Evolutionary conservation across 2,797 vertebrate genomes (phyloP).

Genomic region (Meda fulgida): DNA sequence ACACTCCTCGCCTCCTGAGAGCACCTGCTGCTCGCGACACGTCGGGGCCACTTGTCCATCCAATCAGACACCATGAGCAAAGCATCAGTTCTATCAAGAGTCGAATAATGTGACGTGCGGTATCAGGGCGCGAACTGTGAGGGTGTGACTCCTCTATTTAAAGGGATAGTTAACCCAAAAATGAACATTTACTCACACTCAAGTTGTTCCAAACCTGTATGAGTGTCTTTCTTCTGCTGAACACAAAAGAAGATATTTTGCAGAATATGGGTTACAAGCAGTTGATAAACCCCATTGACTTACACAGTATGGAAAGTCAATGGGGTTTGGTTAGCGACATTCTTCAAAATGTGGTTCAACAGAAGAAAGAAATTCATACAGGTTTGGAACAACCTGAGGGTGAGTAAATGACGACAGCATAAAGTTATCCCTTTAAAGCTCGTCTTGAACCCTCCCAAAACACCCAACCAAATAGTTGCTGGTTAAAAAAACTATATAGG

Average conservation of each 20-base stretch:
- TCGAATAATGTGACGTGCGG: neutral
- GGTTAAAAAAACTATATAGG: neutral
- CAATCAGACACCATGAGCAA: slow-evolving; percentile 9
- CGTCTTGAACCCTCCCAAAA: neutral
- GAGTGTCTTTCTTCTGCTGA: neutral
- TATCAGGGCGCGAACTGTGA: neutral
- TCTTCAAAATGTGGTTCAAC: neutral
- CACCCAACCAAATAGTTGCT: neutral
- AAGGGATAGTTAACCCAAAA: neutral
- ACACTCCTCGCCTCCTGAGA: slow-evolving; percentile 26
- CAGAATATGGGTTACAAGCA: neutral
- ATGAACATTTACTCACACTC: neutral
- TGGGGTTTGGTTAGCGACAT: neutral
- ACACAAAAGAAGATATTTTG: neutral
- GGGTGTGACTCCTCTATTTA: neutral
- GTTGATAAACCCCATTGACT: no score
- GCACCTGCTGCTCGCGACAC: slow-evolving; percentile 47
- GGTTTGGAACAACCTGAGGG: neutral
- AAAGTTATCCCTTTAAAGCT: neutral
- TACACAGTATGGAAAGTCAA: no score
- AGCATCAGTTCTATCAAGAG: neutral
- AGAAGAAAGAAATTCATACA: neutral
- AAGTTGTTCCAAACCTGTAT: neutral
- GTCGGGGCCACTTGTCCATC: slow-evolving; percentile 9
- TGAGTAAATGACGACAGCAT: neutral